Conservation (phyloP, 2,113 vertebrate genomes). For the Tauraco erythrolophus region DNA sequence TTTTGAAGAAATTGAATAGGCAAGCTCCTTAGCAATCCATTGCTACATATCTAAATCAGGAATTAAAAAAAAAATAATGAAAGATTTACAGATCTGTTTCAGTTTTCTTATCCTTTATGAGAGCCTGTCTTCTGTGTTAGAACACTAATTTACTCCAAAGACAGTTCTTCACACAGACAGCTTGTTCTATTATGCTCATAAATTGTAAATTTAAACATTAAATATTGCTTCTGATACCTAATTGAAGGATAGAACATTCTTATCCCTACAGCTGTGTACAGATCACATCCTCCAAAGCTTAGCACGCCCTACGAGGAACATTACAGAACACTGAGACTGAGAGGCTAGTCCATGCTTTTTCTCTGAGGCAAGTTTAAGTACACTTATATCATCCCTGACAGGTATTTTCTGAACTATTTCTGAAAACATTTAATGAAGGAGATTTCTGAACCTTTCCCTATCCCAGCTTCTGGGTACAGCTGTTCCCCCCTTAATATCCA, state of each 20-base stretch:
- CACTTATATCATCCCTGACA: background rate
- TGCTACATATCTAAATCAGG: background rate
- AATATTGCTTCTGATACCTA: slow-evolving; percentile 27
- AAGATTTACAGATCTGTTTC: background rate
- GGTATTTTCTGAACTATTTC: background rate
- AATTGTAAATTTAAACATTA: background rate
- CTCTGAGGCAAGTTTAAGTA: slow-evolving; percentile 36
- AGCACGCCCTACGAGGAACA: background rate
- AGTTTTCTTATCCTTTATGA: background rate
- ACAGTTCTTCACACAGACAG: background rate
- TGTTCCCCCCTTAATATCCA: background rate
- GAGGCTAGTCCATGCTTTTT: background rate
- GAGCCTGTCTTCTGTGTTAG: background rate
- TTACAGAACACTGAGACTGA: background rate
- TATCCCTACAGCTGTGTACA: background rate
- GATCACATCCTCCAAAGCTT: background rate
- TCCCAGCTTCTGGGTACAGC: background rate
- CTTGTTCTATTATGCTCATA: background rate
- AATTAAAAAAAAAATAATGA: background rate
- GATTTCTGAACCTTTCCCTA: background rate
- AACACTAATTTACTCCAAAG: background rate
- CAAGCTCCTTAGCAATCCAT: background rate
- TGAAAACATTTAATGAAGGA: background rate
- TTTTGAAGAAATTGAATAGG: background rate
- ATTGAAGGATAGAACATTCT: background rate